These are phyloP conservation scores for Pachymerium ferrugineum DNA, from an alignment of 2,888 invertebrate species.

Conservation along the genomic window DNA sequence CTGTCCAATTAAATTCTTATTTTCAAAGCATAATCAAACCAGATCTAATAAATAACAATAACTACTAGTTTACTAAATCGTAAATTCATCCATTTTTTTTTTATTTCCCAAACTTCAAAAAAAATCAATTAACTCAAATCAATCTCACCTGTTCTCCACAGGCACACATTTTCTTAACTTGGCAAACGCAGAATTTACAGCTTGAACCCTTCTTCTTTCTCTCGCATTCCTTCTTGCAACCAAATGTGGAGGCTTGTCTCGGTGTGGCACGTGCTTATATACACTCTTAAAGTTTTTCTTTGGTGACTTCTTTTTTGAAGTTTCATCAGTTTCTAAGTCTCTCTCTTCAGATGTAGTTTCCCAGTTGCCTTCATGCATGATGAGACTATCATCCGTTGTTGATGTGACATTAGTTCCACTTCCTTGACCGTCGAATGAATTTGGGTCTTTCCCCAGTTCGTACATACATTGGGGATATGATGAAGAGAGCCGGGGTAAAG, in stretches of 20 bases:
- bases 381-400: slow-evolving; percentile 16
- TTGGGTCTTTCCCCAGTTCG: background rate
- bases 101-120: too few relatives aligned
- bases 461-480: background rate
- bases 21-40: background rate
- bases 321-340: background rate
- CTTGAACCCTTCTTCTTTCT: slow-evolving; percentile 59
- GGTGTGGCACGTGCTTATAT: slow-evolving; percentile 37
- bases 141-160: slow-evolving; percentile 49
- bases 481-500: background rate
- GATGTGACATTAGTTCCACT: slow-evolving; percentile 27
- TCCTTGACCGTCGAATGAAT: background rate
- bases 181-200: slow-evolving; percentile 59
- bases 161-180: slow-evolving; percentile 57
- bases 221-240: slow-evolving; percentile 59
- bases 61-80: too few relatives aligned
- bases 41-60: background rate
- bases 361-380: background rate
- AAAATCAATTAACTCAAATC: background rate
- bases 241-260: slow-evolving; percentile 56
- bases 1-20: background rate
- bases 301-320: background rate
- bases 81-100: too few relatives aligned
- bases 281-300: slow-evolving; percentile 29
- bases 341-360: background rate